Evolutionary conservation across 2,888 invertebrate genomes (phyloP), one percentile per base, ranked within the genome.

Genomic region (Pandemis heparana): DNA sequence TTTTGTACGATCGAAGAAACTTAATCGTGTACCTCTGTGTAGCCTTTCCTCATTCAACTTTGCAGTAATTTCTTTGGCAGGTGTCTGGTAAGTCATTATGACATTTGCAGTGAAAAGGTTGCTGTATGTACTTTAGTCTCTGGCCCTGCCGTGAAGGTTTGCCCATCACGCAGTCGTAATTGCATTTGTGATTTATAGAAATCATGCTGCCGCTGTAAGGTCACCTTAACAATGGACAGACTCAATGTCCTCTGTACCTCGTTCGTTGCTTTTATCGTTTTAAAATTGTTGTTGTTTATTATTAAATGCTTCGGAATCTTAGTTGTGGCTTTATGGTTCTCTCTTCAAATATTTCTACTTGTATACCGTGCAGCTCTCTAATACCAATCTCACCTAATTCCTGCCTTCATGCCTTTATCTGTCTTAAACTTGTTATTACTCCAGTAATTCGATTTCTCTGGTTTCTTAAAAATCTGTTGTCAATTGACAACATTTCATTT

Each of bases 151-250:
- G 39, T 14, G 51, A 66, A 66, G 65, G 65, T 66, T 53, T 66
- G 38, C 53, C n/a, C 65, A 63, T 63, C 62, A 43, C 62, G 62
- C 43, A 63, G 43, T n/a, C 1, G 65, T 39, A 66, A 66, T 66
- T 66, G 18, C 53, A 12, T 6, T 66, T 14, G 39, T 66, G 53
- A 53, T 39, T 53, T 41, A 63, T 63, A 66, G 65, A 53, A 53
- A 66, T 66, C 48, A 66, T 39, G 14, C 65, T 53, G 32, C 56
- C 18, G 23, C 10, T 56, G 51, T 65, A 51, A 66, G 65, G 65
- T 18, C 65, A 23, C 12, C 53, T 39, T 3, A 66, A 66, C 53
- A 66, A 66, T 66, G 23, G 65, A 48, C 16, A 5, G 5, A 38
- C 18, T 46, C 32, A 65, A 48, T 53, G 46, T 32, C 32, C 48